Percentiles rank a stretch among this genome's conserved stretches.
These are phyloP conservation scores for Nebria ingens DNA, from an alignment of 1,140 invertebrate species.

Conservation along the genomic window DNA sequence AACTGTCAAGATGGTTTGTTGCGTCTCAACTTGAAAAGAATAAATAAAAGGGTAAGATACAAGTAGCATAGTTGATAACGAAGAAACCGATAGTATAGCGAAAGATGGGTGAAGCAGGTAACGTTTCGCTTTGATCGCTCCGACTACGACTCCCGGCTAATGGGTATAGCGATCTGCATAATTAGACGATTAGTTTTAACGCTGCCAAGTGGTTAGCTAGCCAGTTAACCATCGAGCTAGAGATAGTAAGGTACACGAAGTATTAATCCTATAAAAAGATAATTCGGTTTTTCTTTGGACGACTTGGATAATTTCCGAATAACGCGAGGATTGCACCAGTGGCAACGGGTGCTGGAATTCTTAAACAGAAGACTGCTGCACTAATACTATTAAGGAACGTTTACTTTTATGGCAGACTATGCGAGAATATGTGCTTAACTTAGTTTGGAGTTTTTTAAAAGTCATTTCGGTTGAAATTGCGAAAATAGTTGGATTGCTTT, in stretches of 20 bases:
- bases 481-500: no score
- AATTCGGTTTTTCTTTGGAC: background rate
- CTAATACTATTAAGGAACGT: background rate
- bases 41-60: no score
- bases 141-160: slow-evolving; percentile 3
- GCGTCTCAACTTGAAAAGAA: no score
- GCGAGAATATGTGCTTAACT: no score
- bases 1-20: no score
- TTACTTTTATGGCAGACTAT: background rate
- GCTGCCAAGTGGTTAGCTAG: background rate
- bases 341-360: background rate
- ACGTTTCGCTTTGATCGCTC: background rate
- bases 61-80: no score
- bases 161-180: background rate
- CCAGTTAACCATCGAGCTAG: background rate
- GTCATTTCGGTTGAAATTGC: no score
- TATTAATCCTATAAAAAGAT: slow-evolving; percentile 4
- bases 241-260: background rate
- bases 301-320: background rate
- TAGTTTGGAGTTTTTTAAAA: no score
- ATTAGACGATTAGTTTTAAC: slow-evolving; percentile 7
- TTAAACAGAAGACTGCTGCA: background rate
- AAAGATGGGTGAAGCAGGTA: background rate
- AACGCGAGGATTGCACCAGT: background rate
- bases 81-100: background rate